These are phyloP conservation scores for Nomada hirtipes DNA, from an alignment of 2,888 invertebrate species.

Conservation along the genomic window DNA sequence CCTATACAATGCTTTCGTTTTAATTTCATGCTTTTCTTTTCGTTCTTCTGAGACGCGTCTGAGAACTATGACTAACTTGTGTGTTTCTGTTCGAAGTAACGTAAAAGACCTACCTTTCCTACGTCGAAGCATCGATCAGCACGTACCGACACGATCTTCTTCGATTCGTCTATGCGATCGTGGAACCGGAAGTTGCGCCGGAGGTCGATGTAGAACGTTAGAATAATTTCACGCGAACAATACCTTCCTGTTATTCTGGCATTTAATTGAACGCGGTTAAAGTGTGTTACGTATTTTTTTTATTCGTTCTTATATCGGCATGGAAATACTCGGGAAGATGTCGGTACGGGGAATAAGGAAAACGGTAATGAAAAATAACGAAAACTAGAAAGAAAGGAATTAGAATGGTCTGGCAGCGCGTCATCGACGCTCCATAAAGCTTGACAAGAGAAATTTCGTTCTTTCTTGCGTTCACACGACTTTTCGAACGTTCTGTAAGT, in stretches of 20 bases:
- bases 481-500: constrained; percentile 64
- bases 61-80: constrained; percentile 44
- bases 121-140: constrained; percentile 33
- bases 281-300: background rate
- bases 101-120: constrained; percentile 44
- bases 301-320: background rate
- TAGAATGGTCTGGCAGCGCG: constrained; percentile 46
- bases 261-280: too few relatives aligned
- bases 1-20: background rate
- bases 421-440: constrained; percentile 63
- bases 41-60: constrained; percentile 2
- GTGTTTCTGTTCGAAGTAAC: constrained; percentile 61
- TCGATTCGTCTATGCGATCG: constrained; percentile 28
- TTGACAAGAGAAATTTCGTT: constrained; percentile 41
- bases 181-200: background rate
- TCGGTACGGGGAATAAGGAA: background rate
- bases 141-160: constrained; percentile 44
- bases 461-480: constrained; percentile 54
- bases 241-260: too few relatives aligned
- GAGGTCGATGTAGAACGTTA: background rate
- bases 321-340: constrained; percentile 32
- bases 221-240: too few relatives aligned
- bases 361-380: background rate
- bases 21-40: background rate
- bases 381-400: background rate